These are phyloP conservation scores for Gallinago jamesoni DNA, from an alignment of 2,113 vertebrate genomes.

Conservation along the genomic window DNA sequence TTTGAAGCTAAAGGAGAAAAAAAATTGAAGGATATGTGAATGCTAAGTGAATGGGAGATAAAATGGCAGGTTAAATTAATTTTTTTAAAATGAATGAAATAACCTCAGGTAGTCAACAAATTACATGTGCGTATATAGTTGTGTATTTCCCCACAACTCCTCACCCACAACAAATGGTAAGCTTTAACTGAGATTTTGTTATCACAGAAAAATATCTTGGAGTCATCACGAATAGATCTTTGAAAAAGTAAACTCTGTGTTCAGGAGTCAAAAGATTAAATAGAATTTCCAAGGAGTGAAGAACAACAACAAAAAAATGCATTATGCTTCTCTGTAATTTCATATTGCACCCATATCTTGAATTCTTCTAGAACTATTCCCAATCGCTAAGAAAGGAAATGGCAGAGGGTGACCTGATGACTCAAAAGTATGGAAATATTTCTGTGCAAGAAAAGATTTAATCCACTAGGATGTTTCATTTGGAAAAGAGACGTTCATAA, in stretches of 20 bases:
- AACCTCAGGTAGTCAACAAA: not conserved
- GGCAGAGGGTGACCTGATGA: not conserved
- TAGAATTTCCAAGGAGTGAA: not conserved
- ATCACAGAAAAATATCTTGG: not conserved
- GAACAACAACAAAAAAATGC: not conserved
- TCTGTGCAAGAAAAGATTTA: not conserved
- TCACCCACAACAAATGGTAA: not conserved
- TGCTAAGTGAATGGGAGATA: not conserved
- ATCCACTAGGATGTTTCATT: not conserved
- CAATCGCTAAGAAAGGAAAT: not conserved
- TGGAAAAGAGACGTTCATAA: not conserved
- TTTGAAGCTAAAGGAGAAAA: not conserved
- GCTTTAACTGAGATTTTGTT: not conserved
- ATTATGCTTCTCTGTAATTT: not conserved
- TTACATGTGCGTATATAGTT: not conserved
- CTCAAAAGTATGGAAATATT: not conserved
- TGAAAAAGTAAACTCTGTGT: not conserved
- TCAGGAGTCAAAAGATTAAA: not conserved
- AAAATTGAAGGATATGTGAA: not conserved
- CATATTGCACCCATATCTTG: not conserved
- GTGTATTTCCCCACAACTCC: not conserved
- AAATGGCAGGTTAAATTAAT: not conserved
- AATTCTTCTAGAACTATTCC: not conserved
- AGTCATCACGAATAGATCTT: not conserved
- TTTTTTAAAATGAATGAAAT: not conserved